Evolutionary conservation across 53 echinoderm and acorn worm genomes (phyloP), one percentile per base, ranked within the genome.

Genomic region (Glandiceps talaboti): DNA sequence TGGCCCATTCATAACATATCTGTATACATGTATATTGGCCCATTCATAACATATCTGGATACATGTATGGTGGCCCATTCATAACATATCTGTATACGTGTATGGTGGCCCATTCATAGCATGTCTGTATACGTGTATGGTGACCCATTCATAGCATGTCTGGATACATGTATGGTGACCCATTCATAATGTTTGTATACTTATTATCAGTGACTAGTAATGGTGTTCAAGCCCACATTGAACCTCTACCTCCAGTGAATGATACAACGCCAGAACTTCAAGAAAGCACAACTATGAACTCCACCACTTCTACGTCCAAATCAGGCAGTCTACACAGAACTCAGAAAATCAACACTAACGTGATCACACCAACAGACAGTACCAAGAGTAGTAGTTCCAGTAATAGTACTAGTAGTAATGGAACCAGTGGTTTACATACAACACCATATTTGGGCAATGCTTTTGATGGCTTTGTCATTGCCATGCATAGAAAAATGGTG

Each of bases 401-500:
- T 74, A 45, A 45, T 20, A 45, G 64, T 20, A 74, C 76, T 30
- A 27, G 78, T 28, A 84, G 29, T 79, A 82, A 1, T 31, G 74
- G 28, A 83, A 80, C 29, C 86, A 88, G 1, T 74, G 64, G 64
- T 45, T 45, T 45, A 20, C 64, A 45, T 20, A 45, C 64, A 6
- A 45, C 64, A 45, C 64, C 64, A 45, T 45, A 45, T 20, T 20
- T 45, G 20, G 64, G 64, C 64, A 84, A 94, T 29, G 87, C 83
- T 77, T 85, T 89, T 85, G 99, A 99, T 79, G 93, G 93, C 25
- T 87, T 92, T 33, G 91, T 99, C 75, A 86, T 99, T 0, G 99
- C 91, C 33, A 94, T 99, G 99, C 99, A 99, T 87, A 91, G 99
- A 29, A 99, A 99, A 84, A 94, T 94, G 99, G 99, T 99, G 74